Evolutionary conservation across 2,113 vertebrate species (phyloP), one percentile per base, ranked within the genome.

Genomic region (Otocyon megalotis): DNA sequence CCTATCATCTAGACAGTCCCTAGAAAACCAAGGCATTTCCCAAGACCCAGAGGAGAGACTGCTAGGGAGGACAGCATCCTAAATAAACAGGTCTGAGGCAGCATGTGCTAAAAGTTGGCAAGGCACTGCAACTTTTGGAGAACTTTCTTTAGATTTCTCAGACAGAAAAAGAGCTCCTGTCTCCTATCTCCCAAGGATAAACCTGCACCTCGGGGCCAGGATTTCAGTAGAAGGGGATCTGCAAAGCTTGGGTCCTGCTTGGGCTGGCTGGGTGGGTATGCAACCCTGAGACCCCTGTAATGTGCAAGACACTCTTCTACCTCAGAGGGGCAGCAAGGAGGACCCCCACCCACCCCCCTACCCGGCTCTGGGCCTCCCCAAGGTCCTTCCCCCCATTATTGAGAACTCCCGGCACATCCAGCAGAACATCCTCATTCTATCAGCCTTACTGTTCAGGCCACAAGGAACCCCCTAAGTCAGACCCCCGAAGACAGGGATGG

Each of bases 21-120:
- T 5, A 8, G 37, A 72, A 71, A 88, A 58, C 20, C 5, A 20
- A 20, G 26, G 9, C 2, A 50, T 26, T 8, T 58, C 87, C 50
- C 11, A 24, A 63, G 22, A 56, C 43, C 19, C 53, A 32, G 2
- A 28, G 37, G 76, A 85, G 16, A 43, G 37, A 72, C 2, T 2
- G 56, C 80, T 11, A 24, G 24, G 1, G 11, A 77, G 2, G 20
- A 8, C 20, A 16, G 37, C 1, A 30, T 10, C 67, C 60, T 19
- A 43, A 62, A 35, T 16, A 60, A 35, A 28, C 1, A n/a, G 60
- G 9, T 81, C 60, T 54, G n/a, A 48, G 10, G 26, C 14, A 9
- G 30, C 17, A 4, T 2, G 12, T n/a, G n/a, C 54, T 37, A 13
- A n/a, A 0, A 0, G 3, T 5, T 22, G 79, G n/a, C 60, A 37